Percentiles rank a stretch among this genome's conserved stretches.
phyloP scores from a whole-genome alignment of 2,888 invertebrate species.

The Artemia sinica region DNA sequence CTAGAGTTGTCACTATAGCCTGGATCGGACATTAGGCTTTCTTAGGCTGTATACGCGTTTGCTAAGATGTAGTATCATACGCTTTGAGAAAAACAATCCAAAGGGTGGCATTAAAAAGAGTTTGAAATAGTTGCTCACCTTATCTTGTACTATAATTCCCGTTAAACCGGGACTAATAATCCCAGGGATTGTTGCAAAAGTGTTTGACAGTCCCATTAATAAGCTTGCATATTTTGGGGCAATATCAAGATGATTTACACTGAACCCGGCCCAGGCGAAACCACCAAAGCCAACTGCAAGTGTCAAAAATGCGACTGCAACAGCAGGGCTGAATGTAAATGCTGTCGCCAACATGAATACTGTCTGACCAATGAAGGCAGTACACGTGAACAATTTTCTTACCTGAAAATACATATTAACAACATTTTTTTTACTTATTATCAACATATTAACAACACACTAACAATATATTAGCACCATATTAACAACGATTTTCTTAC shows the following conservation, averaged over 20 bases:
- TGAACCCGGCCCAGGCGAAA: conserved; percentile 80
- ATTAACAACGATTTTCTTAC: no score
- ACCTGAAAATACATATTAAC: conserved; percentile 30
- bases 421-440: no score
- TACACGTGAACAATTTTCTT: conserved; percentile 51
- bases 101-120: background rate
- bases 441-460: no score
- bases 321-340: conserved; percentile 46
- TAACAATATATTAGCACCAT: no score
- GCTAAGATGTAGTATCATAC: background rate
- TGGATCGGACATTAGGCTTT: background rate
- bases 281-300: conserved; percentile 77
- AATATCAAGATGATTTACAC: conserved; percentile 61
- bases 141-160: conserved; percentile 53
- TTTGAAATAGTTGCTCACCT: conserved; percentile 37
- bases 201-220: conserved; percentile 78
- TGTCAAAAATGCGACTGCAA: conserved; percentile 61
- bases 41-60: background rate
- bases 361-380: conserved; percentile 59
- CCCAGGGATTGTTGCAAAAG: conserved; percentile 74
- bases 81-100: background rate
- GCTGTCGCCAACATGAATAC: conserved; percentile 69
- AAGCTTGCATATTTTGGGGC: conserved; percentile 81
- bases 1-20: conserved; percentile 19
- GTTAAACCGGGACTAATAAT: conserved; percentile 71